Evolutionary conservation across 2,113 vertebrate species (phyloP), one percentile per base, ranked within the genome.

Genomic region (Bombycilla garrulus): DNA sequence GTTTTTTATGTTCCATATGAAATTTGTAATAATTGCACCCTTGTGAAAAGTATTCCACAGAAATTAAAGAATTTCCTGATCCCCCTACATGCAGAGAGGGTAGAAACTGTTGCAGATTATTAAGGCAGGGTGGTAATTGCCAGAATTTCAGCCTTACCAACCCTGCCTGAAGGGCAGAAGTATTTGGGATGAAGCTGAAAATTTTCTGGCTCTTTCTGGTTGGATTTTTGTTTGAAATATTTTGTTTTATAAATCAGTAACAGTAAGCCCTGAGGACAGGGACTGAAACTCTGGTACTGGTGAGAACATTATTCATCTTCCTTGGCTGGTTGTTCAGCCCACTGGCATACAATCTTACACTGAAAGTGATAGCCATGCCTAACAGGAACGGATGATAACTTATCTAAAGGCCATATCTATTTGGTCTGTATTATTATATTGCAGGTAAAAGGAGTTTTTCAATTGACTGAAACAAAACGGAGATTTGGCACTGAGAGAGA

Each of bases 241-340:
- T 90, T 93, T 94, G 65, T 72, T 92, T 95, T 79, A 89, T 82
- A 91, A 89, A 92, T 94, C 77, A 92, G 35, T 89, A 87, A 50
- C 44, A 58, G 73, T 85, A 76, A 89, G 33, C 50, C 69, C 58
- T 11, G 45, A 92, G 36, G 88, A 90, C 31, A 88, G 36, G n/a
- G 57, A 90, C 66, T 2, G 8, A 92, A 96, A 62, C 26, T 76
- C 64, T 79, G 69, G 65, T 45, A 45, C 31, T 73, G 42, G 61
- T 82, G 36, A 84, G 77, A 92, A 54, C 15, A 42, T 87, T 85
- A 80, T 91, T 90, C 70, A 96, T 92, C 84, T 91, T 95, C 62
- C 50, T 87, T 0, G 0, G 48, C 50, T 85, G 84, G 42, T 54
- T 92, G 78, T 95, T 95, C 65, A 89, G 45, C 70, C 84, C 74